Base-by-base conservation (phyloP, 1,140 invertebrate species). In the Chrysopa pallens region DNA sequence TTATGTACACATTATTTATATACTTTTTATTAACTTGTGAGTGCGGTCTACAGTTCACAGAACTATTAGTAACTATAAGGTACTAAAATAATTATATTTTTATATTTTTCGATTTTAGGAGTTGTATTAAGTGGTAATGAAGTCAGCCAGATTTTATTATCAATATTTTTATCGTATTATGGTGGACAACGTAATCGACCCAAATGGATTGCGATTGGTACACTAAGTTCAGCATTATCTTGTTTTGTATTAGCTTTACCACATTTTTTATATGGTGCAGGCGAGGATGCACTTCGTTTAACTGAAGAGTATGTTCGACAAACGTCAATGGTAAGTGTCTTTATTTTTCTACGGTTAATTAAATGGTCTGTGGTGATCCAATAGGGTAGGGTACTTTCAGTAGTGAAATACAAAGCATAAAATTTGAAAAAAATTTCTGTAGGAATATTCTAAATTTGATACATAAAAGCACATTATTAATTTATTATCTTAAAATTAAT, bases 181-280 rank as follows among this genome's bases (percentile, higher is more conserved):
- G 73, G 72, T n/a, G 66, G 66, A 27, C 63, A 65, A 11, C 66
- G 71, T 15, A 68, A 76, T 51, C 60, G 73, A 39, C 73, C 74
- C 4, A 53, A 65, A 41, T 74, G 73, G 70, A 70, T 76, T 36
- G 69, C 73, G 5, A 49, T 71, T 40, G 73, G 74, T n/a, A 68
- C 72, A 49, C 66, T 70, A 46, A 62, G 66, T 4, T 11, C n/a
- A 4, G 31, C n/a, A 33, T 33, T 33, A 11, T 33, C 74, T 6
- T 78, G 76, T 46, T 68, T 75, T 39, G 66, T 81, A 2, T 57
- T 76, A 27, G 70, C 70, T 0, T 49, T 78, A 35, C 80, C 80
- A 0, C 79, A 82, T 48, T 66, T 77, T 36, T 63, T 82, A 33
- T 82, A 76, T 48, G 79, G 79, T 1, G 66, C 72, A 0, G 73